Conservation (phyloP, 2,797 vertebrate species). For the Acropternis orthonyx region DNA sequence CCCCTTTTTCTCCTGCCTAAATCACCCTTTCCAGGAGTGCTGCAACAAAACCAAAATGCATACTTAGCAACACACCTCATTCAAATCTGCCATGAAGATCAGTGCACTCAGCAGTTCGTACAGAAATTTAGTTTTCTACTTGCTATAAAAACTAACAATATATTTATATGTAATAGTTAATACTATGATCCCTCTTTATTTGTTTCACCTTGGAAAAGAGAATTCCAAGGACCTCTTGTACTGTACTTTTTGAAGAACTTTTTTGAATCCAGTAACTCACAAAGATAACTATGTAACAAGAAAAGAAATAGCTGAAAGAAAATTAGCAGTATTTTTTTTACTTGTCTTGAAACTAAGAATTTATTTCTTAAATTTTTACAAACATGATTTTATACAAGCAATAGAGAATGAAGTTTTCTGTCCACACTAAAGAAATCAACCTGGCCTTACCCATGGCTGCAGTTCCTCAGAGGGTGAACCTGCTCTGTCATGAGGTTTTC, state of each 20-base stretch:
- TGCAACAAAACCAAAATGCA: neutral
- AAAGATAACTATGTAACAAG: neutral
- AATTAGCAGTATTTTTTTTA: neutral
- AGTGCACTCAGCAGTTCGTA: neutral
- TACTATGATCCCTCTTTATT: neutral
- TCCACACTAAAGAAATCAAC: neutral
- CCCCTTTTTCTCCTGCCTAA: neutral
- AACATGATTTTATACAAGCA: neutral
- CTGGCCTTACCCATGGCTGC: neutral
- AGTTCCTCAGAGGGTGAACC: neutral
- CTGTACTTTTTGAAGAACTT: neutral
- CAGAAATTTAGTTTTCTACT: neutral
- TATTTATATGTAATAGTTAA: neutral
- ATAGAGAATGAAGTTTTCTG: neutral
- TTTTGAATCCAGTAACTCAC: neutral
- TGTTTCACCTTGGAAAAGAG: neutral
- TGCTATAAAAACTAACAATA: neutral
- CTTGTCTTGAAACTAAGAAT: neutral
- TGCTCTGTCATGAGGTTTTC: neutral
- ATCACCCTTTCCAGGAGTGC: neutral
- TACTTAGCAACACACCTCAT: neutral
- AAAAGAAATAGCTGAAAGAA: neutral
- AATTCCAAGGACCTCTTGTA: neutral
- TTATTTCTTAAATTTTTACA: neutral
- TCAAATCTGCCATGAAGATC: neutral